Conservation (phyloP, 2,797 vertebrate species). For the Macropus fuliginosus region DNA sequence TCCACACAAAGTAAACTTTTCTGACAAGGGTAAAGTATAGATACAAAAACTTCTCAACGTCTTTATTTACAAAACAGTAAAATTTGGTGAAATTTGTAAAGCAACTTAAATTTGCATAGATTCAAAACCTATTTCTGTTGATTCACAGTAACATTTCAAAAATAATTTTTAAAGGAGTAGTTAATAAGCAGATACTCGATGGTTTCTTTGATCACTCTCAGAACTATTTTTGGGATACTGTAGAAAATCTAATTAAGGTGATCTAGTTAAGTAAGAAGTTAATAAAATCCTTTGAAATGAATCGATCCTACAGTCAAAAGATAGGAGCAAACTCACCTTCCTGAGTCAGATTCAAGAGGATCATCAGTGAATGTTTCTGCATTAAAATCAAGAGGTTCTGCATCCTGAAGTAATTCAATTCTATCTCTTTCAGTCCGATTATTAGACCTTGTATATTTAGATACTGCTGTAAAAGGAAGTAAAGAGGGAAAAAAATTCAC, state of each 20-base stretch:
- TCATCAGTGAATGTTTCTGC: conserved; percentile 92
- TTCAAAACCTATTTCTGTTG: neutral
- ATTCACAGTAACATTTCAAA: neutral
- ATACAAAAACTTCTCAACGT: neutral
- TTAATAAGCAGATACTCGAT: neutral
- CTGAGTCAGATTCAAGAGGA: conserved; percentile 88
- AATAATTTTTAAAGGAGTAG: neutral
- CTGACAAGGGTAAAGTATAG: neutral
- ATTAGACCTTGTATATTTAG: conserved; percentile 90
- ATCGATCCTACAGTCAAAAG: conserved; percentile 18
- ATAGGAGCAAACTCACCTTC: conserved; percentile 85
- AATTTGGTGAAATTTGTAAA: neutral
- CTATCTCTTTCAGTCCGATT: conserved; percentile 91
- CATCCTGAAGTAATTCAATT: conserved; percentile 95
- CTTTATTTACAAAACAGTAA: neutral
- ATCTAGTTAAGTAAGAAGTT: neutral
- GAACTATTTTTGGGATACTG: neutral
- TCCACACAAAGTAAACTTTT: neutral
- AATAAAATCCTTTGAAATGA: conserved; percentile 41
- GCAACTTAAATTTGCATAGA: neutral
- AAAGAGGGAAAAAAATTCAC: conserved; percentile 4
- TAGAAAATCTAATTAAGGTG: conserved; percentile 5
- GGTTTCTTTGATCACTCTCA: neutral
- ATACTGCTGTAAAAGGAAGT: conserved; percentile 83
- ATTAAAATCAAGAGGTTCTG: conserved; percentile 95